Conservation (phyloP, 1,140 invertebrate genomes). For the Araneus ventricosus region DNA sequence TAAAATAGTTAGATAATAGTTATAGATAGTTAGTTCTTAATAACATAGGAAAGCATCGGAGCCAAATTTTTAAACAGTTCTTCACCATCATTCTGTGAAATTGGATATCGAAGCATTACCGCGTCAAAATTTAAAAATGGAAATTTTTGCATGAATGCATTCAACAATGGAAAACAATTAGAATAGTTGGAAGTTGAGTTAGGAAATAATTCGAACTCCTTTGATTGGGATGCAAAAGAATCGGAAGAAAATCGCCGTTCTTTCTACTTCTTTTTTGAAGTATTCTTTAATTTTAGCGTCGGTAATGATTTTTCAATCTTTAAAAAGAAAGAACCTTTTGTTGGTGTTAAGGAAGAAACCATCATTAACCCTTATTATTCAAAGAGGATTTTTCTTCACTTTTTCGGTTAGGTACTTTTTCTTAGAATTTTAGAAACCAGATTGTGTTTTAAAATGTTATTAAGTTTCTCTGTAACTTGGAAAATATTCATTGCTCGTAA, state of each 20-base stretch:
- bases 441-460: background rate
- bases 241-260: background rate
- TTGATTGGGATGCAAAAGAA: background rate
- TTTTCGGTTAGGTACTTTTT: background rate
- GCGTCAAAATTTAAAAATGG: background rate
- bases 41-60: too few relatives aligned
- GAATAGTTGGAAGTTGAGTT: background rate
- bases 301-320: conserved; percentile 8
- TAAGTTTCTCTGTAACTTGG: background rate
- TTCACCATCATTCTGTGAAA: background rate
- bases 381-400: background rate
- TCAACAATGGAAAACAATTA: background rate
- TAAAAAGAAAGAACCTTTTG: background rate
- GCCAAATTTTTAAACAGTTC: background rate
- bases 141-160: background rate
- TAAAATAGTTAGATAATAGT: too few relatives aligned
- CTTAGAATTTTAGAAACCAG: background rate
- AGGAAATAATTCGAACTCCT: background rate
- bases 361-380: background rate
- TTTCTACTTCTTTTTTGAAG: background rate
- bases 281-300: background rate
- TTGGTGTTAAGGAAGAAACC: background rate
- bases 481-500: too few relatives aligned
- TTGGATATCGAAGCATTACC: background rate
- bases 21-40: too few relatives aligned